phyloP scores from a whole-genome alignment of 1,140 invertebrate species.

The Holotrichia oblita region DNA sequence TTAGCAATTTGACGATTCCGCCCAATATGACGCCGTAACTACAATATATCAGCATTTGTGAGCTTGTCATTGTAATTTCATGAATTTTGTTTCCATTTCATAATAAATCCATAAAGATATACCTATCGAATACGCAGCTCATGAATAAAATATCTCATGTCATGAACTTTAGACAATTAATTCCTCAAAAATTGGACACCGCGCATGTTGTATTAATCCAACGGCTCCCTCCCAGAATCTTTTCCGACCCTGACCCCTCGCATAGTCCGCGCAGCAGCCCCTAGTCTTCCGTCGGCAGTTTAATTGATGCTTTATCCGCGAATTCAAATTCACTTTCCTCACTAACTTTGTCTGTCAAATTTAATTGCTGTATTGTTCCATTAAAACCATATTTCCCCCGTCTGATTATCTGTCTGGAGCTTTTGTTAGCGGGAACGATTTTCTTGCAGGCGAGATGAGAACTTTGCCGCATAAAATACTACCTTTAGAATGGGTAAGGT shows the following conservation, averaged over 20 bases:
- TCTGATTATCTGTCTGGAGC: conserved; percentile 37
- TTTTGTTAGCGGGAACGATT: conserved; percentile 15
- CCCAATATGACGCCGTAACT: too few species aligned
- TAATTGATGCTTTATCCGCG: conserved; percentile 39
- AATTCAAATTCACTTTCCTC: conserved; percentile 33
- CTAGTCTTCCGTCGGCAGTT: conserved; percentile 21
- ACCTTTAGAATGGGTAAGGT: too few species aligned
- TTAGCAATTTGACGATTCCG: too few species aligned
- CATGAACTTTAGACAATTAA: not conserved
- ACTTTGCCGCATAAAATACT: too few species aligned
- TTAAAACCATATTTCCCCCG: conserved; percentile 40
- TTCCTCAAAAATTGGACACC: not conserved
- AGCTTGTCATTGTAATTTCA: too few species aligned
- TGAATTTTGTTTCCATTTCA: too few species aligned
- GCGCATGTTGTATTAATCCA: not conserved
- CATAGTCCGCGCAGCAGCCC: not conserved
- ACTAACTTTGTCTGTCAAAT: conserved; percentile 41
- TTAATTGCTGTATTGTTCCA: conserved; percentile 42
- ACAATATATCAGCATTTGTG: too few species aligned
- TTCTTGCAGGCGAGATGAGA: too few species aligned
- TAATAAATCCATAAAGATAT: too few species aligned
- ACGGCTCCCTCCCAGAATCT: not conserved
- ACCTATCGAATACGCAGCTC: too few species aligned
- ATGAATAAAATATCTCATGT: not conserved
- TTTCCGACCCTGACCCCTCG: not conserved